Base-by-base conservation (phyloP, 2,113 vertebrate species). In the Poeciliopsis turrubarensis region DNA sequence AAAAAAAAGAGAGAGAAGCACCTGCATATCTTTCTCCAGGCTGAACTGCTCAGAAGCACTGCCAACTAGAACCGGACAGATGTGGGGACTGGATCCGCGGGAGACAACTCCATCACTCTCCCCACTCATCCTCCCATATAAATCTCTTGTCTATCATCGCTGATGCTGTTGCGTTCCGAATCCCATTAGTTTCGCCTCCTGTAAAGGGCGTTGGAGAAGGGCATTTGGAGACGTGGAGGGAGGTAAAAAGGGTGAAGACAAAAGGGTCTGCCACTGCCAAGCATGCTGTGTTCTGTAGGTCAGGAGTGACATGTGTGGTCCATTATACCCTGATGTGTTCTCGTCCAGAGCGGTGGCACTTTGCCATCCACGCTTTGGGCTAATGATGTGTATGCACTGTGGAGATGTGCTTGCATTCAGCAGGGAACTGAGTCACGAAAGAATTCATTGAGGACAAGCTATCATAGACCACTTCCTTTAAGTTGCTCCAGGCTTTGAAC, bases 51-150 rank as follows among this genome's bases (percentile, higher is more conserved):
- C 82, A 89, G 87, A 90, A 86, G 81, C 72, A 85, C 89, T 89
- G 92, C 92, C 91, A 91, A 90, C 87, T 83, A 81, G 89, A 91
- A 89, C 87, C 15, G 69, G 86, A 89, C 92, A 92, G 92, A 92
- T 92, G 92, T 90, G 92, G 75, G 70, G 79, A 84, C 87, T 88
- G 90, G 79, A 89, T 89, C 86, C 65, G 80, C 83, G 26, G 74
- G 2, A 89, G 92, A 92, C 89, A 67, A 89, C 90, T 90, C 79
- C 87, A 91, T 93, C 89, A 91, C 86, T 91, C 89, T 89, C 86
- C 67, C 67, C 26, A 41, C 84, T 89, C 89, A 85, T 86, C 86
- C 86, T 75, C 77, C 70, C 32, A 29, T 86, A 89, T 88, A 87
- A 90, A 91, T 93, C 88, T 89, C 83, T 60, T 89, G 89, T 89